phyloP scores from a whole-genome alignment of 2,797 vertebrate species.

The Tauraco hartlaubi region DNA sequence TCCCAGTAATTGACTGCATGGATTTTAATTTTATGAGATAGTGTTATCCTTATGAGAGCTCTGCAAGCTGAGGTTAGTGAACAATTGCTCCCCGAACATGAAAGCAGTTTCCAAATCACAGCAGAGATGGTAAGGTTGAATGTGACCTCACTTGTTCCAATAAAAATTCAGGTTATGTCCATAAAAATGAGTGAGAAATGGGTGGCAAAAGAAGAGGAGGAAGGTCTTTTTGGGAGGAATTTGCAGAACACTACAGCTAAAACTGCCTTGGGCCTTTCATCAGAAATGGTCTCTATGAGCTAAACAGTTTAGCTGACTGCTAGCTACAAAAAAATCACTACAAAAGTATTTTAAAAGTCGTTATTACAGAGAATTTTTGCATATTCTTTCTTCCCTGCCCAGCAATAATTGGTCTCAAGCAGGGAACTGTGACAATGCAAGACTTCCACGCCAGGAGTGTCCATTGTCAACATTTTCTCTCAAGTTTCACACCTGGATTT shows the following conservation, averaged over 20 bases:
- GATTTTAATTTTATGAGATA: slow-evolving; percentile 64
- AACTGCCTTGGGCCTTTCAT: neutral
- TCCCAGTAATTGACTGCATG: slow-evolving; percentile 30
- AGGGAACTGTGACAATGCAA: neutral
- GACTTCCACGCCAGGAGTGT: neutral
- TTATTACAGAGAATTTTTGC: neutral
- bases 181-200: neutral
- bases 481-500: neutral
- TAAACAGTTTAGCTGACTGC: neutral
- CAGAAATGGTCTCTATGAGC: neutral
- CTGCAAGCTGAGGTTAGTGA: slow-evolving; percentile 1
- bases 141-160: neutral
- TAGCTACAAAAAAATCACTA: neutral
- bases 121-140: neutral
- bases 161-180: neutral
- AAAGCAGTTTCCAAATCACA: slow-evolving; percentile 26
- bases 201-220: neutral
- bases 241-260: neutral
- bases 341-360: neutral
- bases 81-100: slow-evolving; percentile 1
- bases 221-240: neutral
- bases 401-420: neutral
- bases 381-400: neutral
- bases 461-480: neutral
- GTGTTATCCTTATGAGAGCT: slow-evolving; percentile 9